phyloP scores from a whole-genome alignment of 2,888 invertebrate genomes.

The Perdita meconis region DNA sequence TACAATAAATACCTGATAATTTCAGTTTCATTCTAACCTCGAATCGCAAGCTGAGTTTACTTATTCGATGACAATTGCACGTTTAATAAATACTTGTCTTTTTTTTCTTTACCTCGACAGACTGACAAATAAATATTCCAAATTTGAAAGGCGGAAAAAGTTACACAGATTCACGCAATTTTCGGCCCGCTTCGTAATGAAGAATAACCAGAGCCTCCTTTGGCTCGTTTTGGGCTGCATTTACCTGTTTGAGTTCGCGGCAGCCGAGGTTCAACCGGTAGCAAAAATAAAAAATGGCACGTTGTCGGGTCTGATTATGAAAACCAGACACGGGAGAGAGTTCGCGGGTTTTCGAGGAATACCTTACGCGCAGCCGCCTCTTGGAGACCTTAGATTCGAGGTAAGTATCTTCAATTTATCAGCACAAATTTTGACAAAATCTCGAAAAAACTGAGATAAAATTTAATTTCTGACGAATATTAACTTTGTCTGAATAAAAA shows the following conservation, averaged over 20 bases:
- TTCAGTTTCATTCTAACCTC: no score
- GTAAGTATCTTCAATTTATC: conserved; percentile 82
- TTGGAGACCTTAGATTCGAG: conserved; percentile 88
- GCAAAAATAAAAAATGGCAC: conserved; percentile 85
- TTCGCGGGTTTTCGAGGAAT: conserved; percentile 88
- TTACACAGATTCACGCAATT: not conserved
- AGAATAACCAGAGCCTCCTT: not conserved
- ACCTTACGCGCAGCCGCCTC: conserved; percentile 88
- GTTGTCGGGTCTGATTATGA: conserved; percentile 86
- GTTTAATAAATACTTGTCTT: not conserved
- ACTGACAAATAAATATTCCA: not conserved
- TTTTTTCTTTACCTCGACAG: not conserved
- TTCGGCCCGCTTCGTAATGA: not conserved
- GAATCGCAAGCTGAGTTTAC: no score
- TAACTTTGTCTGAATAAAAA: no score
- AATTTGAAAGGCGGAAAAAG: not conserved
- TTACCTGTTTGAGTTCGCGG: conserved; percentile 15
- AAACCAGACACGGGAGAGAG: conserved; percentile 86
- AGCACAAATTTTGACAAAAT: no score
- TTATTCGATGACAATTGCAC: no score
- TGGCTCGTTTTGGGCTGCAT: conserved; percentile 22
- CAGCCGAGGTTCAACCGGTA: conserved; percentile 77
- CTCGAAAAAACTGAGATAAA: no score
- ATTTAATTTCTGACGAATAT: no score
- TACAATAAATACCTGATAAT: no score